These are phyloP conservation scores for Hippocampus zosterae DNA, from an alignment of 2,113 vertebrate genomes.

Conservation along the genomic window DNA sequence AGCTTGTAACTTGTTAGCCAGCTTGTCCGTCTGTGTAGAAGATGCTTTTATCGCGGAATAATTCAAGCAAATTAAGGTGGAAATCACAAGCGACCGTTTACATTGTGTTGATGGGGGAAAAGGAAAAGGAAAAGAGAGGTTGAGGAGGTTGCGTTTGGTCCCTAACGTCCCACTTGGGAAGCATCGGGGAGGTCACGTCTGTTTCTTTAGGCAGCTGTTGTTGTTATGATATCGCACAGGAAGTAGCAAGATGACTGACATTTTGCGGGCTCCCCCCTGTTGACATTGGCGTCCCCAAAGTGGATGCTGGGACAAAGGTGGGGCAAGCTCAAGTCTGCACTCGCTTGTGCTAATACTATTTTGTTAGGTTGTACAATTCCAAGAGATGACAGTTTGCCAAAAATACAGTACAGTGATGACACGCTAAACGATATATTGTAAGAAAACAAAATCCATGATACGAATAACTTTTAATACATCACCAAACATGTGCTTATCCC, in stretches of 20 bases:
- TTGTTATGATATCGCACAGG: constrained; percentile 14
- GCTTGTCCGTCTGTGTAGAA: neutral
- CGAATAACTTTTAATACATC: neutral
- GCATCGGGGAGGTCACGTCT: constrained; percentile 16
- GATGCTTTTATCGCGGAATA: constrained; percentile 30
- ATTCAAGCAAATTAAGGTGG: constrained; percentile 39
- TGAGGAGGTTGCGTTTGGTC: constrained; percentile 5
- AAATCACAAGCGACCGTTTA: constrained; percentile 34
- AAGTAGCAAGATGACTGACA: neutral
- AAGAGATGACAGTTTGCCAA: neutral
- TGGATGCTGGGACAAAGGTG: neutral
- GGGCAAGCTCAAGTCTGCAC: neutral
- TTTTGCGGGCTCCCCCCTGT: neutral
- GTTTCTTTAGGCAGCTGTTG: constrained; percentile 43
- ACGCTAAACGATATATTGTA: neutral
- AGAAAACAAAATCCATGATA: neutral
- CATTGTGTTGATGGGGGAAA: constrained; percentile 25
- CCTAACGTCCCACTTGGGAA: constrained; percentile 39
- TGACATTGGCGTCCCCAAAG: neutral
- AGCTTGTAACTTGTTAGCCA: constrained; percentile 29
- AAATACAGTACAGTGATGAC: neutral
- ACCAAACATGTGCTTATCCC: too few species aligned
- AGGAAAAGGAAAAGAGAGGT: constrained; percentile 24
- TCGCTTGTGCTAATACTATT: neutral
- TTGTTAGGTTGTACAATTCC: neutral